These are phyloP conservation scores for Caenorhabditis sulstoni DNA, from an alignment of 2,888 invertebrate species.

Conservation along the genomic window DNA sequence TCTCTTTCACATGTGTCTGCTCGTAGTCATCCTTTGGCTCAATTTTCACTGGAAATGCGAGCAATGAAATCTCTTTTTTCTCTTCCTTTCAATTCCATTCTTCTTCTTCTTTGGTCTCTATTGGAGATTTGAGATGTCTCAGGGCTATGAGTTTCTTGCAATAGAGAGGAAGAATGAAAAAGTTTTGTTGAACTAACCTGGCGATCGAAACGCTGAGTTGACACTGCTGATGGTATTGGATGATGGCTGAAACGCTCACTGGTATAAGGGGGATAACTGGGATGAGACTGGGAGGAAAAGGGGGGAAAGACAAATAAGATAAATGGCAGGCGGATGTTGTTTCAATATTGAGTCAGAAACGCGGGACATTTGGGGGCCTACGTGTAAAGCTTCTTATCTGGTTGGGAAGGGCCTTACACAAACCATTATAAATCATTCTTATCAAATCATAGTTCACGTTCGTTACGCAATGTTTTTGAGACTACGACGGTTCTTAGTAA, in stretches of 20 bases:
- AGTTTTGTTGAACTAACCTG: constrained; percentile 35
- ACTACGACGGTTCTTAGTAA: neutral
- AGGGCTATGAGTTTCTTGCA: no score
- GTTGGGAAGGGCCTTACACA: neutral
- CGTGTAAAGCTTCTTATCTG: constrained; percentile 13
- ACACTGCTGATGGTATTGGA: constrained; percentile 46
- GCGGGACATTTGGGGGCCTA: neutral
- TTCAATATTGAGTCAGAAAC: constrained; percentile 3
- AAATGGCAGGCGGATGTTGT: constrained; percentile 10
- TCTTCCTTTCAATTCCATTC: neutral
- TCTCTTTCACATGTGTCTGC: constrained; percentile 26
- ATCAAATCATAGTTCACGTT: neutral
- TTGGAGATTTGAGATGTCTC: constrained; percentile 6
- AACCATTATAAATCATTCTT: neutral
- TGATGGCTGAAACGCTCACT: constrained; percentile 29
- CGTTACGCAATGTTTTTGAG: constrained; percentile 15
- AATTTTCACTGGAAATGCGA: constrained; percentile 46
- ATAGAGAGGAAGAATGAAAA: neutral
- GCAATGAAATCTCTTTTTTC: no score
- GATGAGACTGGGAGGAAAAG: neutral
- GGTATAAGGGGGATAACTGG: constrained; percentile 4
- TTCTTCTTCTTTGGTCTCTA: constrained; percentile 11
- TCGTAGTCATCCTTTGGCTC: constrained; percentile 51
- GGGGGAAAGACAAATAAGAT: neutral
- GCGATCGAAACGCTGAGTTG: constrained; percentile 60